Base-by-base conservation (phyloP, 2,888 invertebrate species). In the Leucophenga montana region DNA sequence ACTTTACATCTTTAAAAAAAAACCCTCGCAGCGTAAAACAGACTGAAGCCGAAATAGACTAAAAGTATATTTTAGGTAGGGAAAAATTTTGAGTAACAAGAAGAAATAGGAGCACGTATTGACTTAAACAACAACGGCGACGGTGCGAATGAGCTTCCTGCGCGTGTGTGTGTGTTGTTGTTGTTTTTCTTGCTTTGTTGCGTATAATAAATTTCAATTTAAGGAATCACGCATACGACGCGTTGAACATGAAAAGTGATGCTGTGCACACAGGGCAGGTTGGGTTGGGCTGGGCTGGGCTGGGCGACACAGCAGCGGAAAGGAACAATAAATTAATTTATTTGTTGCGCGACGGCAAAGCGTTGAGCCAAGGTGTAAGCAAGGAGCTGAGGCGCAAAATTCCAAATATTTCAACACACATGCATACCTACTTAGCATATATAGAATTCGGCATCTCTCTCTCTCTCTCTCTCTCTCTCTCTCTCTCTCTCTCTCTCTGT, bases 161-260 rank as follows among this genome's bases (percentile, higher is more conserved):
- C n/a, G 5, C 1, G 16, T 18, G n/a, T 50, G 1, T n/a, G n/a
- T 50, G n/a, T 50, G 3, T 50, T 16, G 13, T 27, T 57, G 9
- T 57, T 57, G 8, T 18, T 57, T n/a, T n/a, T n/a, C 31, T 13
- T 9, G 18, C 46, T 48, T 39, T 64, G 14, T 48, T 39, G 20
- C 61, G 16, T 18, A 64, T 39, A 64, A 64, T 64, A 64, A 64
- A 64, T 64, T 46, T 64, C 14, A 64, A 64, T 64, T 64, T 64
- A 13, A 57, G 57, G 4, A 27, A 57, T 57, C 57, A 57, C 57
- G 57, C 31, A 14, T 57, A 59, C 59, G 31, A 59, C 59, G 56
- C 56, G 33, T 33, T 59, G 59, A 59, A 16, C 33, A 33, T 59
- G 59, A 31, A 59, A 33, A 59, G 59, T 18, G 18, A 50, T 16